Conservation (phyloP, 1,140 invertebrate genomes). For the Formica selysi region DNA sequence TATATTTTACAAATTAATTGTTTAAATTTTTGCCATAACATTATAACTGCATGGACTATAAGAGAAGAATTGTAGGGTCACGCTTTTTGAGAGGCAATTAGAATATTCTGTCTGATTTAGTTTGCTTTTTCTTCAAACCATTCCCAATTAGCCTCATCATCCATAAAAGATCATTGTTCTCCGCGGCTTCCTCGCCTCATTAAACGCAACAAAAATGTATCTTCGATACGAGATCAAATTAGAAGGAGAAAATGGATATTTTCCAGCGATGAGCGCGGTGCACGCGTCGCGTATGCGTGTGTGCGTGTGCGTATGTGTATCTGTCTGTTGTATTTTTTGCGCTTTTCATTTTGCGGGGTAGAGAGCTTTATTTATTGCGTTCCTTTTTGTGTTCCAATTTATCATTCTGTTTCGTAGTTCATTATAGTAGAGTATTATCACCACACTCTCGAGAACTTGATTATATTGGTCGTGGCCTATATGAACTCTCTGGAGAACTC, state of each 20-base stretch:
- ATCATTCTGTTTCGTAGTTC: constrained; percentile 84
- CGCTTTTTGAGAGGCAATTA: not conserved
- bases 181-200: constrained; percentile 45
- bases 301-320: constrained; percentile 70
- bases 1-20: not conserved
- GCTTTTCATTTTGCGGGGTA: constrained; percentile 88
- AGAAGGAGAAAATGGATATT: constrained; percentile 52
- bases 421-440: constrained; percentile 84
- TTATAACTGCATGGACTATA: not conserved
- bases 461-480: constrained; percentile 79
- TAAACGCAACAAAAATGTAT: constrained; percentile 47
- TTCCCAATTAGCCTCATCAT: constrained; percentile 28
- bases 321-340: constrained; percentile 81
- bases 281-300: constrained; percentile 49
- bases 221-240: constrained; percentile 46
- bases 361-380: constrained; percentile 88
- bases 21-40: not conserved
- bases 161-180: constrained; percentile 37
- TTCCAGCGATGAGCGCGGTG: constrained; percentile 35
- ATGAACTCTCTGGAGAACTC: constrained; percentile 83
- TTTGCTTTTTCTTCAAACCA: not conserved
- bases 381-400: constrained; percentile 84
- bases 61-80: not conserved
- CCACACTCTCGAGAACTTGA: constrained; percentile 83
- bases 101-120: constrained; percentile 8